These are phyloP conservation scores for Eupithecia tripunctaria DNA, from an alignment of 2,888 invertebrate species.

Conservation along the genomic window DNA sequence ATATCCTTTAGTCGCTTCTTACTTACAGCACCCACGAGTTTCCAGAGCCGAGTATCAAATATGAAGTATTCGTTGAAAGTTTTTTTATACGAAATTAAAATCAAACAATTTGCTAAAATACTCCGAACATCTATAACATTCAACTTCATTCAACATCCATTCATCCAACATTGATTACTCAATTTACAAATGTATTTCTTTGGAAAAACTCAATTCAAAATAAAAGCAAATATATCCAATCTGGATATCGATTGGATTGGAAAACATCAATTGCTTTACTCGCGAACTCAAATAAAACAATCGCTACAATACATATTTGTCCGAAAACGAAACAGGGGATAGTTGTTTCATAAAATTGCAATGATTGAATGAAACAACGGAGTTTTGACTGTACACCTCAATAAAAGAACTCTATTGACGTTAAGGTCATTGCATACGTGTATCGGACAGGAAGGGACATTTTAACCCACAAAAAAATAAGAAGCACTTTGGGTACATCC, in stretches of 20 bases:
- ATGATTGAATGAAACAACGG: constrained; percentile 15
- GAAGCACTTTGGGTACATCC: no score
- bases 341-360: constrained; percentile 16
- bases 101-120: not conserved
- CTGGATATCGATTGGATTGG: constrained; percentile 20
- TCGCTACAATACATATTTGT: constrained; percentile 16
- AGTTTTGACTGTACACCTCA: constrained; percentile 18
- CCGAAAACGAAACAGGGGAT: constrained; percentile 12
- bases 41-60: not conserved
- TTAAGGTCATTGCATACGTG: not conserved
- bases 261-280: constrained; percentile 23
- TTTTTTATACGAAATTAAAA: not conserved
- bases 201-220: constrained; percentile 1
- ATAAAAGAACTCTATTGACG: constrained; percentile 11
- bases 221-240: constrained; percentile 8
- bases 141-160: not conserved
- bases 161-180: not conserved
- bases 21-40: no score
- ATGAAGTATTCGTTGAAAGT: no score
- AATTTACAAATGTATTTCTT: not conserved
- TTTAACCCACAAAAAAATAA: no score
- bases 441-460: not conserved
- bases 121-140: not conserved
- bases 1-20: no score
- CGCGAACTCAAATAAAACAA: constrained; percentile 26